phyloP scores from a whole-genome alignment of 1,140 invertebrate genomes.

The Mesaphorura yosii region DNA sequence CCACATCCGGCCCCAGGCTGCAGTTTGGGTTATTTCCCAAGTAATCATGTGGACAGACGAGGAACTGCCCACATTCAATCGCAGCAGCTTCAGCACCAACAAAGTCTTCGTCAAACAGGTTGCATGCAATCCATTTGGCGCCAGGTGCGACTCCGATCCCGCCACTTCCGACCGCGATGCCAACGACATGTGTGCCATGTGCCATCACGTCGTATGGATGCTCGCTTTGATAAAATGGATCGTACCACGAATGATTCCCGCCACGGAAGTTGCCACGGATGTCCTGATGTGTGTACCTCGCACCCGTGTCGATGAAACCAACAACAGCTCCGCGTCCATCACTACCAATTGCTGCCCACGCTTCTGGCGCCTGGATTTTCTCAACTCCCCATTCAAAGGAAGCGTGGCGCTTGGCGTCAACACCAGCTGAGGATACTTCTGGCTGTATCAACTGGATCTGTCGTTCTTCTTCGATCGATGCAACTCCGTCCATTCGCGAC shows the following conservation, averaged over 20 bases:
- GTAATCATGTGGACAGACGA: not conserved
- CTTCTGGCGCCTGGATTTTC: conserved; percentile 2
- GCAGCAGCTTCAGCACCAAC: not conserved
- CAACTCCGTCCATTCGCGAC: too few relatives aligned
- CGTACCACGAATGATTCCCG: conserved; percentile 2
- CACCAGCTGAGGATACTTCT: too few relatives aligned
- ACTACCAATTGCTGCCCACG: not conserved
- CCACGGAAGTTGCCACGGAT: not conserved
- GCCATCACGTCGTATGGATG: conserved; percentile 3
- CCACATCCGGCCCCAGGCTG: conserved; percentile 1
- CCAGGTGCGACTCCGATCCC: conserved; percentile 3
- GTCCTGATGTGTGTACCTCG: not conserved
- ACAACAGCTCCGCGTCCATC: not conserved
- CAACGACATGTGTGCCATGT: conserved; percentile 15
- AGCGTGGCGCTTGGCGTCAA: too few relatives aligned
- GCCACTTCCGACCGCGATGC: not conserved
- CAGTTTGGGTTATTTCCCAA: not conserved
- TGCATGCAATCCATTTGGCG: not conserved
- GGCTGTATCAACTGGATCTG: too few relatives aligned
- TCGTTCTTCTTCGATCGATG: too few relatives aligned
- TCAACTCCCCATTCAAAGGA: conserved; percentile 9
- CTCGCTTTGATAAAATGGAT: not conserved
- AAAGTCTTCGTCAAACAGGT: not conserved
- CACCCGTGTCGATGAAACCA: conserved; percentile 8
- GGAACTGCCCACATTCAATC: conserved; percentile 1